phyloP scores from a whole-genome alignment of 1,140 invertebrate genomes.

The Formica selysi region DNA sequence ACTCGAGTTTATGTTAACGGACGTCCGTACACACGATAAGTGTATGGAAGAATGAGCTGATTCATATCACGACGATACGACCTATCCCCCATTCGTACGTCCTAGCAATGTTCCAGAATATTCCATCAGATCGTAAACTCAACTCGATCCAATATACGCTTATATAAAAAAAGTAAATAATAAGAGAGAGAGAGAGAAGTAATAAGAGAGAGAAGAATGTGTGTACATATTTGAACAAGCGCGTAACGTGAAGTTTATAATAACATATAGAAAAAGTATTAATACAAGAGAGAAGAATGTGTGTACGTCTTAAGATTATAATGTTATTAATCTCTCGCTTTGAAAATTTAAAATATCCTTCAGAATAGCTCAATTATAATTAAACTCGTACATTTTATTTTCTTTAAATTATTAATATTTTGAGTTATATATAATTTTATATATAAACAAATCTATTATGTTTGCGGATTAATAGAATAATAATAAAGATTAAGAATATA shows the following conservation, averaged over 20 bases:
- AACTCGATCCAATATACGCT: not conserved
- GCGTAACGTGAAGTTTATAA: not conserved
- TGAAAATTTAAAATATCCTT: not conserved
- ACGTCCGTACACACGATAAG: conserved; percentile 1
- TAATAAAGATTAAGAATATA: too few species aligned
- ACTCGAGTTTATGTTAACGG: not conserved
- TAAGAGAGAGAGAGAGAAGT: not conserved
- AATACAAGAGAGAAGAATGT: not conserved
- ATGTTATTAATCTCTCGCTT: not conserved
- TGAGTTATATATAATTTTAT: too few species aligned
- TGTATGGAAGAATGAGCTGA: conserved; percentile 4
- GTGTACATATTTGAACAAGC: not conserved
- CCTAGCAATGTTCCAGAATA: not conserved
- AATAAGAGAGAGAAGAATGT: conserved; percentile 7
- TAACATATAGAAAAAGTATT: not conserved
- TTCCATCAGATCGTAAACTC: conserved; percentile 24
- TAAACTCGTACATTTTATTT: not conserved
- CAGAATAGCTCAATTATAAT: not conserved
- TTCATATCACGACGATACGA: not conserved
- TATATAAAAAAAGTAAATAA: conserved; percentile 1
- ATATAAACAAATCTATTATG: too few species aligned
- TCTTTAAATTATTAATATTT: not conserved
- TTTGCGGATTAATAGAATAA: too few species aligned
- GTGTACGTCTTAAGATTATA: not conserved
- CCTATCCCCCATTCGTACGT: not conserved